These are phyloP conservation scores for Loripinus fragilis DNA, from an alignment of 2,888 invertebrate genomes.

Conservation along the genomic window DNA sequence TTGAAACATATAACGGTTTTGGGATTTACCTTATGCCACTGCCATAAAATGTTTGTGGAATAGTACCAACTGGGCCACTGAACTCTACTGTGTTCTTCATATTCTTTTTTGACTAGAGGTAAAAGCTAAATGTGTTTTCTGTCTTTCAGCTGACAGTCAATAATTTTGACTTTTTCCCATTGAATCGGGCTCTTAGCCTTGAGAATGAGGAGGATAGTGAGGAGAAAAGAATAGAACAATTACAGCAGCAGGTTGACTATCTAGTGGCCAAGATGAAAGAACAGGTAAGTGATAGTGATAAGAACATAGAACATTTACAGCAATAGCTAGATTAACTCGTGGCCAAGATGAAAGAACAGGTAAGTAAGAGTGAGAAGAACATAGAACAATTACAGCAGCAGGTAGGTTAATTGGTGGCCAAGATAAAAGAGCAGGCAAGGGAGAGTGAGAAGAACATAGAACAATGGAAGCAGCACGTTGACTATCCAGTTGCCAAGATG, in stretches of 20 bases:
- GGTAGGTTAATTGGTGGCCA: conserved; percentile 79
- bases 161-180: conserved; percentile 81
- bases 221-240: conserved; percentile 76
- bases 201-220: conserved; percentile 80
- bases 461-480: conserved; percentile 77
- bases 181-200: conserved; percentile 80
- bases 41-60: too few species aligned
- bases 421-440: conserved; percentile 81
- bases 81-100: too few species aligned
- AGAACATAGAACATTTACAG: conserved; percentile 77
- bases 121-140: too few species aligned
- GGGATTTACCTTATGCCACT: too few species aligned
- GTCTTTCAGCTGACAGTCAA: conserved; percentile 72
- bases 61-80: too few species aligned
- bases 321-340: conserved; percentile 80
- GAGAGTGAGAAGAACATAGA: conserved; percentile 79
- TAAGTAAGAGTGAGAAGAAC: conserved; percentile 76
- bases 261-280: conserved; percentile 81
- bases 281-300: conserved; percentile 79
- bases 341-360: conserved; percentile 81
- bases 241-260: conserved; percentile 80
- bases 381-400: conserved; percentile 79
- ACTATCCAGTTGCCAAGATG: conserved; percentile 80
- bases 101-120: too few species aligned
- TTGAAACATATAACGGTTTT: too few species aligned